These are phyloP conservation scores for Lithophane ornitopus DNA, from an alignment of 2,888 invertebrate genomes.

Conservation along the genomic window DNA sequence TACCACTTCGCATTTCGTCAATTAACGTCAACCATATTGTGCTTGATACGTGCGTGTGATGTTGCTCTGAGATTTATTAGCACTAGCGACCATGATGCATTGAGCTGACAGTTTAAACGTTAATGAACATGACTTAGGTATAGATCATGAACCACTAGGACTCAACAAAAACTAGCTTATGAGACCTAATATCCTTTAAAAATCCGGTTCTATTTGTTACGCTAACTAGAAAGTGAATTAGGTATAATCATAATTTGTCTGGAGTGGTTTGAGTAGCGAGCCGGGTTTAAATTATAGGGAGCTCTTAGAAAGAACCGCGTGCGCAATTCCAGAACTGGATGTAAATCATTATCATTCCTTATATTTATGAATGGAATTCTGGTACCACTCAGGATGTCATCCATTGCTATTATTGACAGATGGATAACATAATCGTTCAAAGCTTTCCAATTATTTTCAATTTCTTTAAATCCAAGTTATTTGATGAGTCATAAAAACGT, in stretches of 20 bases:
- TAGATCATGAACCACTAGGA: not conserved
- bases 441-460: not conserved
- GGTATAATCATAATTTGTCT: conserved; percentile 76
- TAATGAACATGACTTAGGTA: not conserved
- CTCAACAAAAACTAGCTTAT: conserved; percentile 37
- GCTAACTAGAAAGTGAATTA: conserved; percentile 82
- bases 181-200: conserved; percentile 30
- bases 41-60: conserved; percentile 73
- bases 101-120: conserved; percentile 1
- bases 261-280: conserved; percentile 72
- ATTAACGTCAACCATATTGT: conserved; percentile 83
- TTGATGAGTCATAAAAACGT: conserved; percentile 2
- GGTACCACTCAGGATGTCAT: conserved; percentile 62
- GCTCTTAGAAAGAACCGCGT: conserved; percentile 72
- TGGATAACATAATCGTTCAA: conserved; percentile 1
- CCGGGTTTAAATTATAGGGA: conserved; percentile 77
- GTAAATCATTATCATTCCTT: conserved; percentile 72
- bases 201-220: conserved; percentile 64
- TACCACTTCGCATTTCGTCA: conserved; percentile 81
- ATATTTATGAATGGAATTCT: conserved; percentile 71
- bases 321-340: conserved; percentile 66
- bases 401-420: conserved; percentile 45
- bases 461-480: not conserved
- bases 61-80: conserved; percentile 66
- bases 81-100: conserved; percentile 9